A percentile compares a stretch with the other conserved stretches of the same genome.
phyloP scores from a whole-genome alignment of 1,140 invertebrate genomes.

The Reticulitermes speratus region DNA sequence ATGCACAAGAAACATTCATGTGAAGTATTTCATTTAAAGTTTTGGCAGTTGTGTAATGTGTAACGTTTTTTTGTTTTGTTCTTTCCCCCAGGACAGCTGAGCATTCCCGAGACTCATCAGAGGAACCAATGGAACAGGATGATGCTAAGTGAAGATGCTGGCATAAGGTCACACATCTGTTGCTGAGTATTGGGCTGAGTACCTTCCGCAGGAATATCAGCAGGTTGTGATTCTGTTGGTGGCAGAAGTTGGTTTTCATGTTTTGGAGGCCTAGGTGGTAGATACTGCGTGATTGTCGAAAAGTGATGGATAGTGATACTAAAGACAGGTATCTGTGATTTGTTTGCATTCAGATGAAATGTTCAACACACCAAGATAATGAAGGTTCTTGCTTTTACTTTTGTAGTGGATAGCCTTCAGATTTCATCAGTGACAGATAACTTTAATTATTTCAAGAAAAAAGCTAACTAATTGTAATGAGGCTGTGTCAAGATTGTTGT shows the following conservation, averaged over 20 bases:
- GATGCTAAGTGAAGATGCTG: slow-evolving; percentile 46
- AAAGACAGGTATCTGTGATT: neutral
- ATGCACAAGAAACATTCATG: neutral
- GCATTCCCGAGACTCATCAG: slow-evolving; percentile 68
- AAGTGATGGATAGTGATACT: neutral
- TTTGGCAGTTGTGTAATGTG: neutral
- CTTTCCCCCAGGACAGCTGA: slow-evolving; percentile 49
- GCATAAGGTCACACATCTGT: neutral
- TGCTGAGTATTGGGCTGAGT: neutral
- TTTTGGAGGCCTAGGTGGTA: neutral
- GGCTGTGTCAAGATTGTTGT: neutral
- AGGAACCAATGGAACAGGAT: slow-evolving; percentile 83
- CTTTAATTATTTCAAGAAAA: neutral
- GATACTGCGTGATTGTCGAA: neutral
- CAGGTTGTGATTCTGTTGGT: neutral
- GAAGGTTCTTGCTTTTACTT: neutral
- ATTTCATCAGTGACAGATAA: neutral
- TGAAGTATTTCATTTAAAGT: neutral
- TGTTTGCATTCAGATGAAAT: neutral
- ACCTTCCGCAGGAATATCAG: neutral
- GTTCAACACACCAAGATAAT: neutral
- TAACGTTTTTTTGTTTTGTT: slow-evolving; percentile 20
- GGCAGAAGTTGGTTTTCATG: neutral
- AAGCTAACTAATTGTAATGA: neutral
- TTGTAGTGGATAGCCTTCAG: neutral